Percentiles rank a stretch among this genome's conserved stretches.
Evolutionary conservation across 2,888 invertebrate genomes (phyloP).

Genomic region (Oithona nana): DNA sequence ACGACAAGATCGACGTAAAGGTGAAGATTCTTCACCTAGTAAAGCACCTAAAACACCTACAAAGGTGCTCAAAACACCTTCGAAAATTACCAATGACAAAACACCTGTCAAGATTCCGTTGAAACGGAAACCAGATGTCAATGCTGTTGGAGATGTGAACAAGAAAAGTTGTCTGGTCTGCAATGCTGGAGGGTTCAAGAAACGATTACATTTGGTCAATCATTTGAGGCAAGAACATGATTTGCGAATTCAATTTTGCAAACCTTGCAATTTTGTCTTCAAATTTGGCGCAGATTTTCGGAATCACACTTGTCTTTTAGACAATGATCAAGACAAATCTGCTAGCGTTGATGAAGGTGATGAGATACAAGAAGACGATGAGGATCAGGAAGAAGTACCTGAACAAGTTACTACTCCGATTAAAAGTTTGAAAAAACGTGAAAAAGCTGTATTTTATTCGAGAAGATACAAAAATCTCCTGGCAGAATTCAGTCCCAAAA

Average conservation of each 20-base stretch:
- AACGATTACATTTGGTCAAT: neutral
- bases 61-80: neutral
- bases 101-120: neutral
- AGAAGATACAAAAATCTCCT: neutral
- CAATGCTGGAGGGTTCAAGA: neutral
- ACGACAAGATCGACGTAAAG: neutral
- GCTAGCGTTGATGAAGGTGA: neutral
- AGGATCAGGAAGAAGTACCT: neutral
- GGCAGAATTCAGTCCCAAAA: neutral
- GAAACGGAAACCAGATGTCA: no score
- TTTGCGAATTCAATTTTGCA: neutral
- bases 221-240: neutral
- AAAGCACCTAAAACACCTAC: no score
- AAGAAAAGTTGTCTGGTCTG: neutral
- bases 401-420: neutral
- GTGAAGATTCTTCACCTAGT: neutral
- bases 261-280: neutral
- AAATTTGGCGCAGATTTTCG: no score
- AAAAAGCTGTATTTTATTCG: neutral
- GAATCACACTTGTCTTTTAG: no score
- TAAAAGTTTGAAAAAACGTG: neutral
- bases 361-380: neutral
- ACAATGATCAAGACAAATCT: no score
- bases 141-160: neutral
- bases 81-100: neutral